Base-by-base conservation (phyloP, 2,888 invertebrate genomes). In the Ectobius pallidus region DNA sequence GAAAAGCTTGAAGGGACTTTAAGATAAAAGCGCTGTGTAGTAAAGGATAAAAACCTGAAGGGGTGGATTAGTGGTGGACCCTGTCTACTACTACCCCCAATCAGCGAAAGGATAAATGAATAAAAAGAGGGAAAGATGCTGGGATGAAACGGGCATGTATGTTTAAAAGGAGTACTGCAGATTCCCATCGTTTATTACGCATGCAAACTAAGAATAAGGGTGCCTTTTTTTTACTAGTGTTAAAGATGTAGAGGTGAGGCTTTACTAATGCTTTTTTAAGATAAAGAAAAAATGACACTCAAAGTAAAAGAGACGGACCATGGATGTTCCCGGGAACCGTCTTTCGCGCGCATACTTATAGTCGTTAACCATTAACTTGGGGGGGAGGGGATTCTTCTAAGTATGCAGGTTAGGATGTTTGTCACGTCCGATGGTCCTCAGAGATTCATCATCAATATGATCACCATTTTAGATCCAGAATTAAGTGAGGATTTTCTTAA, bases 61-160 rank as follows among this genome's bases (percentile, higher is more conserved):
- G 65, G 62, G 72, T 69, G 71, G 74, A 74, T 74, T 74, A 74
- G 74, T 71, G 74, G 69, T 70, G 69, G 65, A 65, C 65, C 65
- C 65, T 58, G n/a, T 52, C 52, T 25, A 25, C 22, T 16, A 63
- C 39, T 42, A 65, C 46, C 46, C 52, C 65, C 65, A 65, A 65
- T 65, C 65, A 65, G 46, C 22, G 46, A 34, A 44, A 32, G 25
- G 46, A 65, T 58, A 58, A 58, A 58, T 58, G 58, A 58, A 58
- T 58, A 27, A 27, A 27, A 46, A n/a, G 46, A 46, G 46, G 65
- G 46, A 30, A 65, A 65, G 65, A 65, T 65, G 65, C 25, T 65
- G 44, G 11, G 46, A 55, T 55, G 25, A 44, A 49, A 52, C 20
- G 25, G 20, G 52, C 52, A 52, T 52, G 25, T 1, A 22, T 52